Conservation (phyloP, 53 echinoderm and acorn worm genomes). For the Mesocentrotus franciscanus region DNA sequence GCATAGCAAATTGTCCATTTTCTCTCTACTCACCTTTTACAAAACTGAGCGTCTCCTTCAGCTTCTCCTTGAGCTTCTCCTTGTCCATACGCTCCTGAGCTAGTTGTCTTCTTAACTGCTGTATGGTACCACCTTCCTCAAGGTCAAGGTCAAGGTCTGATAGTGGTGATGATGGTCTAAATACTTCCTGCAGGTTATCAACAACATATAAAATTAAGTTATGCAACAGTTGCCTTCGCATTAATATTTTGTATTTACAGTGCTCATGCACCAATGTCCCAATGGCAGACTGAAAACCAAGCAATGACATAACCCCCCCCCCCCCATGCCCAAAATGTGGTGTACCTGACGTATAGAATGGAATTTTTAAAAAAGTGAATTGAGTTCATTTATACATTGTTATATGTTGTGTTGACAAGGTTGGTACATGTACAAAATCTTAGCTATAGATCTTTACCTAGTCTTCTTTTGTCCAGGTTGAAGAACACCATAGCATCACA, state of each 20-base stretch:
- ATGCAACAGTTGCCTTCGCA: neutral
- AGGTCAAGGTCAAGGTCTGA: neutral
- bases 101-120: slow-evolving; percentile 11
- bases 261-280: slow-evolving; percentile 7
- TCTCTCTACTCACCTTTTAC: slow-evolving; percentile 6
- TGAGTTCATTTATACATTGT: neutral
- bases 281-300: slow-evolving; percentile 12
- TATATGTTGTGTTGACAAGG: slow-evolving; percentile 5
- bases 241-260: slow-evolving; percentile 10
- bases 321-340: slow-evolving; percentile 13
- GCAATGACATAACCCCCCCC: neutral
- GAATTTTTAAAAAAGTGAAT: neutral
- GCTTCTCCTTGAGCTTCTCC: neutral
- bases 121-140: slow-evolving; percentile 1
- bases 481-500: too few relatives aligned
- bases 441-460: neutral
- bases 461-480: neutral
- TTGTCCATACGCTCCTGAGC: slow-evolving; percentile 1
- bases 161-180: neutral
- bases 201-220: too few relatives aligned
- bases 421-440: neutral
- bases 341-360: neutral
- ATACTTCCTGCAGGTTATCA: too few relatives aligned
- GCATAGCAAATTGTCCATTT: slow-evolving; percentile 11
- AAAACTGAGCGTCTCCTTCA: slow-evolving; percentile 6